Evolutionary conservation across 1,140 invertebrate species (phyloP), one percentile per base, ranked within the genome.

Genomic region (Pseudomyrmex concolor): DNA sequence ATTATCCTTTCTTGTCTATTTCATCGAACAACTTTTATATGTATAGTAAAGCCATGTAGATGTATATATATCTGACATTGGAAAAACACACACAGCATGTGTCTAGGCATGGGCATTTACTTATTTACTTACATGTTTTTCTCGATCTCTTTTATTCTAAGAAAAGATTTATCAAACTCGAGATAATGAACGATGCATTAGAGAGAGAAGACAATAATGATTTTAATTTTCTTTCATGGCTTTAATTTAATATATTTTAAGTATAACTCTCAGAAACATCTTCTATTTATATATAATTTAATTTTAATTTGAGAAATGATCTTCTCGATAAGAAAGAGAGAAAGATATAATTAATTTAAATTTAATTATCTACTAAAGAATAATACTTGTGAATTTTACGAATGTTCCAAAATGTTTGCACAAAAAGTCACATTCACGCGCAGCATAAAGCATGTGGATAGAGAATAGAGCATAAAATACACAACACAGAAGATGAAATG

Each of bases 401-500:
- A 34, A 34, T 34, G 0, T 7, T 34, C 5, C 5, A 34, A 34
- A 34, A 34, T 34, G 5, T 34, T 34, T 34, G 34, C 34, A 34
- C 34, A 34, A 34, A 34, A 34, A 34, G 3, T 34, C 84, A 83
- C 86, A 66, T 84, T 60, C 83, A 82, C 54, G 68, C 74, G 45
- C 73, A 77, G 80, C 86, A 83, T 72, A 67, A 71, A 86, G 73
- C 81, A 87, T 71, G 86, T 59, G 81, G 25, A 84, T 51, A 50
- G 62, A 83, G 76, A 74, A 83, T 85, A 51, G 64, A 73, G 67
- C 76, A 80, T 45, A 57, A 54, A 81, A 82, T 82, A 87, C 80
- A 85, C 17, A 54, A 48, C 74, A 68, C 55, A 59, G 54, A n/a
- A 57, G 43, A n/a, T 60, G 66, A 71, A 80, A 80, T 71, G 66